These are phyloP conservation scores for Heptranchias perlo DNA, from an alignment of 2,113 vertebrate species.

Conservation along the genomic window DNA sequence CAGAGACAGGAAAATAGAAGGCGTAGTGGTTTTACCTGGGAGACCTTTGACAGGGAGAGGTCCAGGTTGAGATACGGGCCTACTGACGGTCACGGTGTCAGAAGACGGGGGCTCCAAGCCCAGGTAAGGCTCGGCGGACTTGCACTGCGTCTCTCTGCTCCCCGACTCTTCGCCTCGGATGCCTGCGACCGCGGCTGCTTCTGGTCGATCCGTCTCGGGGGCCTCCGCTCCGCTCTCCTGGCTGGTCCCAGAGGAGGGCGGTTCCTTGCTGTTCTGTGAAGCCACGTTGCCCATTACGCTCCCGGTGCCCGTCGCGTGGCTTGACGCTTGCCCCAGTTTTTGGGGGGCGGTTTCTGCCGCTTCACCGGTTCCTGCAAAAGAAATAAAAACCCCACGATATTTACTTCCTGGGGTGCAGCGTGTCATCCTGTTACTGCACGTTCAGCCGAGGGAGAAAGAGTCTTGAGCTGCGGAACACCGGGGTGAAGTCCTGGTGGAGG, in stretches of 20 bases:
- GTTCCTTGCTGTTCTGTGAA: neutral
- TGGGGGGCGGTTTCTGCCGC: neutral
- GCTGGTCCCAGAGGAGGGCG: neutral
- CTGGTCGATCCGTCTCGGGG: neutral
- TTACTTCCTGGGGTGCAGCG: neutral
- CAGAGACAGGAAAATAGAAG: no score
- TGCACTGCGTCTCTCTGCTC: neutral
- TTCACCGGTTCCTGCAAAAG: neutral
- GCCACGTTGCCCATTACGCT: neutral
- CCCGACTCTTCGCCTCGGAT: neutral
- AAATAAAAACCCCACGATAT: neutral
- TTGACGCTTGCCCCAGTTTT: neutral
- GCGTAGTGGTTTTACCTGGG: neutral
- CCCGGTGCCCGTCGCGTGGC: no score
- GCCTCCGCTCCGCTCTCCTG: neutral
- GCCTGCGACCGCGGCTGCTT: neutral
- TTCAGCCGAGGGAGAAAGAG: neutral
- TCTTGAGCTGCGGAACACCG: neutral
- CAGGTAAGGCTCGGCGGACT: neutral
- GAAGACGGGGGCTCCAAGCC: neutral
- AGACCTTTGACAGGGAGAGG: neutral
- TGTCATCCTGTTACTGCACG: neutral
- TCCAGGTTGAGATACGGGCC: neutral
- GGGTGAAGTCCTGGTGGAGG: neutral
- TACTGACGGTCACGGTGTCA: neutral